Evolutionary conservation across 2,888 invertebrate genomes (phyloP), one percentile per base, ranked within the genome.

Genomic region (Geophilus truncorum): DNA sequence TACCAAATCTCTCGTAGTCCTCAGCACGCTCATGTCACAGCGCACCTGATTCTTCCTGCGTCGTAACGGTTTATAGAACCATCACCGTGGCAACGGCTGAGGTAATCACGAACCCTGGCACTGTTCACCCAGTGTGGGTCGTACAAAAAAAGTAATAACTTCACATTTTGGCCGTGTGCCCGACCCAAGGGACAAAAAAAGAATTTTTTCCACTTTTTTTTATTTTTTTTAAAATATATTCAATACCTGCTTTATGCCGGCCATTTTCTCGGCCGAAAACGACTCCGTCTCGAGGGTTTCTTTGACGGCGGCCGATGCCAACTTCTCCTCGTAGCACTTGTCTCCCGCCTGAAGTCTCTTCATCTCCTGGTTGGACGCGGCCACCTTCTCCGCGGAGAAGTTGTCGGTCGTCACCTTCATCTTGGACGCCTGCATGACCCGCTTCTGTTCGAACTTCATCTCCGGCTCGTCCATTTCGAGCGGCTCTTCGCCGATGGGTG

Each of bases 251-350:
- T 93, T 91, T 83, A 92, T 91, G 81, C 95, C 92, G 83, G 93
- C 92, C 86, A 93, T 93, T 87, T 95, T 93, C 88, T 96, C 94
- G 0, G 95, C 93, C 28, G 93, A 93, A 82, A 95, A 90, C 75
- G 95, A 95, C 86, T 95, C 94, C 82, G 94, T 90, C 87, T 95
- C 94, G 82, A 95, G 88, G 83, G 93, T 90, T 83, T 94, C 92
- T 84, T 92, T 91, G 83, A 92, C 91, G 18, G 94, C 93, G 32
- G 93, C 92, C 57, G 93, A 92, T 62, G 93, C 86, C 15, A 85
- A 85, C 76, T 92, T 92, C 87, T 94, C 93, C 85, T 93, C 92
- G 87, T 93, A 94, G 32, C 82, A 82, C n/a, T 94, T 88, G 85
- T 94, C 94, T 45, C 94, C 94, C 30, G 94, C 90, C 86, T 94